phyloP scores from a whole-genome alignment of 2,888 invertebrate species.

The Seladonia tumulorum region DNA sequence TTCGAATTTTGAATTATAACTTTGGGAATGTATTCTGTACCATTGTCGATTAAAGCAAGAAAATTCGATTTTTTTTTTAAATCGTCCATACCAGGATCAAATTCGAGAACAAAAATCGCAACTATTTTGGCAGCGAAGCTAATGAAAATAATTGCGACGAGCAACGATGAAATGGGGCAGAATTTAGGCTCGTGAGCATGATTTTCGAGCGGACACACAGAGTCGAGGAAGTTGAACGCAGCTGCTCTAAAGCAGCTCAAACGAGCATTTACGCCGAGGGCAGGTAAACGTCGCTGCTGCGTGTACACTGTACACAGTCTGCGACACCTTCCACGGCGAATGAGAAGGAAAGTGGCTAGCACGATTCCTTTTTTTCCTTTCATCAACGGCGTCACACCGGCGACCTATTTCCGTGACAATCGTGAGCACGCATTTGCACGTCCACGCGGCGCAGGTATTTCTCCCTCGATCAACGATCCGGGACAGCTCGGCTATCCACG shows the following conservation, averaged over 20 bases:
- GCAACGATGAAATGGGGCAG: not conserved
- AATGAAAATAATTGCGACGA: not conserved
- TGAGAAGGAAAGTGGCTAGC: conserved; percentile 60
- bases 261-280: conserved; percentile 52
- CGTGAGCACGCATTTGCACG: conserved; percentile 56
- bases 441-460: conserved; percentile 49
- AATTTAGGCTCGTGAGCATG: not conserved
- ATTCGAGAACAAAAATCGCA: too few relatives aligned
- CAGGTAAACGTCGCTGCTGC: conserved; percentile 47
- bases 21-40: too few relatives aligned
- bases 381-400: conserved; percentile 39
- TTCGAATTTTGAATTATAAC: too few relatives aligned
- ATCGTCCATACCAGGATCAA: too few relatives aligned
- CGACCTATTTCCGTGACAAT: conserved; percentile 70
- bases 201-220: not conserved
- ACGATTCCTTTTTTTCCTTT: conserved; percentile 51
- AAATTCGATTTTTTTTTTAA: too few relatives aligned
- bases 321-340: conserved; percentile 56
- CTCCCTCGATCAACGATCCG: conserved; percentile 13
- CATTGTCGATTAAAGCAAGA: too few relatives aligned
- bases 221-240: conserved; percentile 42
- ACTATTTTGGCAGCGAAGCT: too few relatives aligned
- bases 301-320: conserved; percentile 37
- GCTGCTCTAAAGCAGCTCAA: conserved; percentile 44
- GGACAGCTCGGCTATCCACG: conserved; percentile 9